These are phyloP conservation scores for Pseudonaja textilis DNA, from an alignment of 2,113 vertebrate species.

Conservation along the genomic window DNA sequence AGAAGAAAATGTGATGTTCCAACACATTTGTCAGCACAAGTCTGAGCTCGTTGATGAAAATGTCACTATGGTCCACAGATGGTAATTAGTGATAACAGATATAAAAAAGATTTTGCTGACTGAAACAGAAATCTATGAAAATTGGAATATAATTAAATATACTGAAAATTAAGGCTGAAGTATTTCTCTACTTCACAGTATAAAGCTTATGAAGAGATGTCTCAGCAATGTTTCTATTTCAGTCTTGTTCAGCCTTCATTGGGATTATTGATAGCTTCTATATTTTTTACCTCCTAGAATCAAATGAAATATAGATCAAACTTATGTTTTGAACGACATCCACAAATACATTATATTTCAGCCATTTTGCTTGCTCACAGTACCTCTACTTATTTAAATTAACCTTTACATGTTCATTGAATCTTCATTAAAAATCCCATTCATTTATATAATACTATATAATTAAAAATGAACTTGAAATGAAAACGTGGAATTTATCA, in stretches of 20 bases:
- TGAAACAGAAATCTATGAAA: neutral
- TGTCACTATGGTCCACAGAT: neutral
- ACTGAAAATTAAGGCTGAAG: neutral
- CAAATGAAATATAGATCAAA: neutral
- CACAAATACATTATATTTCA: neutral
- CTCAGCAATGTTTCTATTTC: neutral
- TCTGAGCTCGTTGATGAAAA: neutral
- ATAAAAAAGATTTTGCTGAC: neutral
- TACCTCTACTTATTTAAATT: neutral
- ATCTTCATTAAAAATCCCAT: neutral
- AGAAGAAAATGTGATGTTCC: neutral
- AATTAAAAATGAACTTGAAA: neutral
- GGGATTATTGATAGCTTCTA: neutral
- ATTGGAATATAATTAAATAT: neutral
- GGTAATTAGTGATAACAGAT: neutral
- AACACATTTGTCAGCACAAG: neutral
- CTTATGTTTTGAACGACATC: neutral
- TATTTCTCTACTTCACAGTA: neutral
- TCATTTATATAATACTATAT: neutral
- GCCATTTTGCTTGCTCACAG: neutral
- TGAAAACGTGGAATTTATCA: neutral
- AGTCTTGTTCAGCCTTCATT: neutral
- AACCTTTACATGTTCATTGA: neutral
- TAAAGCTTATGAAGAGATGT: neutral
- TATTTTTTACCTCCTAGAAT: neutral